Conservation (phyloP, 2,888 invertebrate species). For the Trissoscelio sp. region DNA sequence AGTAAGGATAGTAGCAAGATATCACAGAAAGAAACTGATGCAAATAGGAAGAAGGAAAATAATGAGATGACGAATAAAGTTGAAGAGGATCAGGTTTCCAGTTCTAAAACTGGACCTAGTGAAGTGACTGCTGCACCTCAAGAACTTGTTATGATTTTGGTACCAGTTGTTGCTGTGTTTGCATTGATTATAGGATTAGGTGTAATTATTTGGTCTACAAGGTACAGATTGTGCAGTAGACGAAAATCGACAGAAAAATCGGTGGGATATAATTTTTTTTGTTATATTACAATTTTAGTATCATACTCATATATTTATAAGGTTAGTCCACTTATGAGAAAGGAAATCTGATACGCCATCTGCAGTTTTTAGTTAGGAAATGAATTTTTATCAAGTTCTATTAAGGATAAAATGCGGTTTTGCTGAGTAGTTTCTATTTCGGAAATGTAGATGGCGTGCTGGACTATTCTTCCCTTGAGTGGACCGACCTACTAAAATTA, state of each 20-base stretch:
- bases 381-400: no score
- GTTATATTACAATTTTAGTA: no score
- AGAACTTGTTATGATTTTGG: slow-evolving; percentile 87
- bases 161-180: slow-evolving; percentile 89
- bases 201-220: slow-evolving; percentile 88
- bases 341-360: no score
- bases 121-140: slow-evolving; percentile 76
- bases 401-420: no score
- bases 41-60: slow-evolving; percentile 38
- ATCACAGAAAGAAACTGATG: no score
- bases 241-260: slow-evolving; percentile 90
- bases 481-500: no score
- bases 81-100: slow-evolving; percentile 74
- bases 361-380: no score
- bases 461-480: neutral
- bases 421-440: no score
- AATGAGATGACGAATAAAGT: slow-evolving; percentile 67
- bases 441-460: no score
- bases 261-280: slow-evolving; percentile 84
- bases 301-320: no score
- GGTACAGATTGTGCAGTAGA: slow-evolving; percentile 88
- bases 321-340: no score
- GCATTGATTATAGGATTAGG: slow-evolving; percentile 88
- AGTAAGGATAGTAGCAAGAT: slow-evolving; percentile 7
- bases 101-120: slow-evolving; percentile 76